Evolutionary conservation across 2,888 invertebrate species (phyloP).

Genomic region (Cerastoderma edule): DNA sequence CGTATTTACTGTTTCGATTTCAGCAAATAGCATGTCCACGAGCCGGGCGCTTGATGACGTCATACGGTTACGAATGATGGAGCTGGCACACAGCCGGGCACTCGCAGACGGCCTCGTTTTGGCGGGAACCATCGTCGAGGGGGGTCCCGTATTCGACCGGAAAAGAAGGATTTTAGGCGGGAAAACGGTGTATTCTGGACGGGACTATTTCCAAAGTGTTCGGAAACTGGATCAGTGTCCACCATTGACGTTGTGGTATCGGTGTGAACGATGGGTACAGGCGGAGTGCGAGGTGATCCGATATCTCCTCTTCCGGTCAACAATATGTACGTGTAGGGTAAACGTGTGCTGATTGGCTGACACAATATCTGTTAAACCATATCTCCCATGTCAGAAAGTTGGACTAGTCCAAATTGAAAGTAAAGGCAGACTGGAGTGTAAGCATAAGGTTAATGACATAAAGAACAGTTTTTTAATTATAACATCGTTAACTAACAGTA

Average conservation of each 20-base stretch:
- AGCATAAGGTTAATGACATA: no score
- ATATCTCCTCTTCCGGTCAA: constrained; percentile 34
- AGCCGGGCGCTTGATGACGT: constrained; percentile 33
- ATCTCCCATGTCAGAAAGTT: no score
- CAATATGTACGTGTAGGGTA: constrained; percentile 52
- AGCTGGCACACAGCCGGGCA: constrained; percentile 29
- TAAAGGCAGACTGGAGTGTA: no score
- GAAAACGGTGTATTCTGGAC: constrained; percentile 42
- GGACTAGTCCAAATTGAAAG: no score
- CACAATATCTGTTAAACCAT: no score
- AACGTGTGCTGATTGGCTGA: constrained; percentile 52
- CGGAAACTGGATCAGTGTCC: constrained; percentile 42
- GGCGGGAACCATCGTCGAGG: constrained; percentile 58
- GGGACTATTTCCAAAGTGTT: constrained; percentile 25
- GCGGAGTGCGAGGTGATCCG: constrained; percentile 47
- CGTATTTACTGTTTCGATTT: no score
- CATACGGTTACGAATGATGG: constrained; percentile 39
- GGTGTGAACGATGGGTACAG: constrained; percentile 43
- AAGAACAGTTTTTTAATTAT: no score
- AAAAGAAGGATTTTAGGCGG: constrained; percentile 53
- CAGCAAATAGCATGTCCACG: no score
- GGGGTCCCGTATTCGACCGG: constrained; percentile 51
- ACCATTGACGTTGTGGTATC: constrained; percentile 37
- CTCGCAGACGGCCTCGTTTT: constrained; percentile 51
- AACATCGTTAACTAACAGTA: no score